Conservation (phyloP, 2,888 invertebrate genomes). For the Pomacea canaliculata region DNA sequence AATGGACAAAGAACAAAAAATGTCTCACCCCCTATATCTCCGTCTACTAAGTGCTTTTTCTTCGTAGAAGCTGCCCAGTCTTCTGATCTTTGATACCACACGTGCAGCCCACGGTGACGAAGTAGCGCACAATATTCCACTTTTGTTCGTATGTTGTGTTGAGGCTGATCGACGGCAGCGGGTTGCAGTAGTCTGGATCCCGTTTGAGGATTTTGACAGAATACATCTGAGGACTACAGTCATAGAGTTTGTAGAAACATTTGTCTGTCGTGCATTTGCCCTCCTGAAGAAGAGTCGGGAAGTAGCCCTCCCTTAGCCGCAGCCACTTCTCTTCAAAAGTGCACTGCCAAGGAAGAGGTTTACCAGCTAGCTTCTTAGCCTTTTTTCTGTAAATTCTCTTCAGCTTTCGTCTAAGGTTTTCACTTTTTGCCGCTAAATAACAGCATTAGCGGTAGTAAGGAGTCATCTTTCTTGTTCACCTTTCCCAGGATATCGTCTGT, state of each 20-base stretch:
- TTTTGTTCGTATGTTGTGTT: conserved; percentile 57
- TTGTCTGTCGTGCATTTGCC: conserved; percentile 52
- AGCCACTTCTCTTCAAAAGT: conserved; percentile 47
- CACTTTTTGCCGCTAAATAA: conserved; percentile 26
- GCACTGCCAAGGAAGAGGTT: conserved; percentile 57
- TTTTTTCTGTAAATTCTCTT: conserved; percentile 33
- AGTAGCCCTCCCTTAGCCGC: conserved; percentile 51
- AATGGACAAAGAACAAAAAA: too few species aligned
- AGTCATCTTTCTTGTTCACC: conserved; percentile 23
- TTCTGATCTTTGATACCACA: conserved; percentile 35
- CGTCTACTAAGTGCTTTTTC: too few species aligned
- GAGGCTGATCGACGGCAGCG: conserved; percentile 53
- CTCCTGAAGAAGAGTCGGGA: conserved; percentile 53
- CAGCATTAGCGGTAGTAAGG: conserved; percentile 19
- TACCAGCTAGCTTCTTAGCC: conserved; percentile 34
- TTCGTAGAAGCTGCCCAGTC: too few species aligned
- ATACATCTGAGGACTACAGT: conserved; percentile 59
- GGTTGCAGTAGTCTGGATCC: conserved; percentile 58
- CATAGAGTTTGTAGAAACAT: conserved; percentile 60
- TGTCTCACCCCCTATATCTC: too few species aligned
- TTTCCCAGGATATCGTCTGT: background rate
- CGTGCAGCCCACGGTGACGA: conserved; percentile 58
- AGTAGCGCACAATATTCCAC: conserved; percentile 49
- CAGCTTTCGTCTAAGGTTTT: conserved; percentile 28
- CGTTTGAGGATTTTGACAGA: conserved; percentile 56